Evolutionary conservation across 2,888 invertebrate species (phyloP).

Genomic region (Oegoconia quadripuncta): DNA sequence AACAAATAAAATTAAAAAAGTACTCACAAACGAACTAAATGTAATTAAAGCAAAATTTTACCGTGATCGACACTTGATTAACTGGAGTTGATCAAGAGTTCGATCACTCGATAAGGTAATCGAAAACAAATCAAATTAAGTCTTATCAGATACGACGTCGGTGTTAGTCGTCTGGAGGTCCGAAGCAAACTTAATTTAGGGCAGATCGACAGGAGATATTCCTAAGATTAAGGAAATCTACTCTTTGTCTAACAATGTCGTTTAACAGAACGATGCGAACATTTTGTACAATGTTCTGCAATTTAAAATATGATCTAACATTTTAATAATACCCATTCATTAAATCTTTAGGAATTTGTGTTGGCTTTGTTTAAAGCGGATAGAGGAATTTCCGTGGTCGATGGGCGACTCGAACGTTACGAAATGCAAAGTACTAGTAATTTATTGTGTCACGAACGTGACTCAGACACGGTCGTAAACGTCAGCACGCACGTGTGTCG

Average conservation of each 20-base stretch:
- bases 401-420: too few relatives aligned
- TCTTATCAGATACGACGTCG: constrained; percentile 15
- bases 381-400: constrained; percentile 5
- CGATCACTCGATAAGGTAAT: constrained; percentile 23
- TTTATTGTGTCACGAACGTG: constrained; percentile 31
- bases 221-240: constrained; percentile 25
- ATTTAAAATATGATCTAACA: too few relatives aligned
- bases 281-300: too few relatives aligned
- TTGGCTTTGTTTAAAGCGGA: not conserved
- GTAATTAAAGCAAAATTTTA: constrained; percentile 1
- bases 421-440: constrained; percentile 21
- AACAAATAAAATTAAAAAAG: constrained; percentile 4
- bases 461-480: constrained; percentile 27
- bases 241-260: constrained; percentile 22
- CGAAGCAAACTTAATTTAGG: constrained; percentile 36
- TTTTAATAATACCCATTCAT: not conserved
- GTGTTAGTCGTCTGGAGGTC: constrained; percentile 28
- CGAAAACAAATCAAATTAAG: constrained; percentile 28
- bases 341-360: not conserved
- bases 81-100: constrained; percentile 16
- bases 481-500: constrained; percentile 31
- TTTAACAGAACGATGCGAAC: too few relatives aligned
- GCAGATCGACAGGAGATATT: constrained; percentile 23
- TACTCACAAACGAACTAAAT: not conserved
- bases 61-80: constrained; percentile 4